Conservation (phyloP, 2,113 vertebrate species). For the Blennius ocellaris region DNA sequence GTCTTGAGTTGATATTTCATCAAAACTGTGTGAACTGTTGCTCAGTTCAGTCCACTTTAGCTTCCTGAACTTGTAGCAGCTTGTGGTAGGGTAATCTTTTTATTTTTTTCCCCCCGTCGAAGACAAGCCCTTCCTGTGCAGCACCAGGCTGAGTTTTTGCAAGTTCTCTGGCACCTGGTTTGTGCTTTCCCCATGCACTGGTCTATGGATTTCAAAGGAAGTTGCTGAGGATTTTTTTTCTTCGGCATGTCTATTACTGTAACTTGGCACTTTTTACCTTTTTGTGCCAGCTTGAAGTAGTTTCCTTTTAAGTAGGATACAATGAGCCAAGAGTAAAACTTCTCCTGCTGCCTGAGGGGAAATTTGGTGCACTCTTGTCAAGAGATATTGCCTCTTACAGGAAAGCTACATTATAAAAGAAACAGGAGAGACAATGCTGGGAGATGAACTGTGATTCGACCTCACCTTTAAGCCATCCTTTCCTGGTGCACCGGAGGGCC, state of each 20-base stretch:
- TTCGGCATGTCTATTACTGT: conserved; percentile 15
- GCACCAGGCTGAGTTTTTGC: conserved; percentile 17
- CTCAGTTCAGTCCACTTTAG: not conserved
- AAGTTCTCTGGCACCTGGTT: conserved; percentile 25
- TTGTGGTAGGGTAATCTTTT: conserved; percentile 14
- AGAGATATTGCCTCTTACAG: not conserved
- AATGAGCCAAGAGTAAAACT: conserved; percentile 11
- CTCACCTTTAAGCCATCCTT: conserved; percentile 92
- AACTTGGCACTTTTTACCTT: not conserved
- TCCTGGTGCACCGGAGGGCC: conserved; percentile 91
- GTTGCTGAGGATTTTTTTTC: conserved; percentile 24
- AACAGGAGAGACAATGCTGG: not conserved
- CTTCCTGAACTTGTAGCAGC: conserved; percentile 28
- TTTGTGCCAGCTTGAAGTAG: not conserved
- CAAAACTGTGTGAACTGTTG: not conserved
- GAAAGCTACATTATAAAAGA: not conserved
- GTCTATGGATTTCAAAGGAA: not conserved
- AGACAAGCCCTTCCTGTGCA: not conserved
- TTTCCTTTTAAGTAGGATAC: conserved; percentile 14
- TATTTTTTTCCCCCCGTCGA: not conserved
- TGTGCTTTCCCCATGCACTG: not conserved
- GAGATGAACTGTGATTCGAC: conserved; percentile 5
- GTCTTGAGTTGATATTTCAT: not conserved
- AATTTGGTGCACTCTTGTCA: not conserved
- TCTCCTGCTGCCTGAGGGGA: not conserved